Evolutionary conservation across 1,140 invertebrate species (phyloP).

Genomic region (Meloidogyne hapla): DNA sequence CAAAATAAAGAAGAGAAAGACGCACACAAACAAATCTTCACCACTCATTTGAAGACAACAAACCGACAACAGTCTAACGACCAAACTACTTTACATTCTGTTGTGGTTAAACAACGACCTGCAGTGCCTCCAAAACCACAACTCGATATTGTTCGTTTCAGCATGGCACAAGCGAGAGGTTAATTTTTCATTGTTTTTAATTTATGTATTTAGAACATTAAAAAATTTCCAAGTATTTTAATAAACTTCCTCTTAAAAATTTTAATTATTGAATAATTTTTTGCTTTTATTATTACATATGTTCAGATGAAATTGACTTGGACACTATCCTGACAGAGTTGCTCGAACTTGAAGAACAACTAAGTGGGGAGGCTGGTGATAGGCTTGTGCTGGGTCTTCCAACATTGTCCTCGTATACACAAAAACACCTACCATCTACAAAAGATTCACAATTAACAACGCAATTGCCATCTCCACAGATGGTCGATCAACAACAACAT

Average conservation of each 20-base stretch:
- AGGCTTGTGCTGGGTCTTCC: slow-evolving; percentile 49
- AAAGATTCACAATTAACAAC: neutral
- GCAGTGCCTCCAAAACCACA: slow-evolving; percentile 52
- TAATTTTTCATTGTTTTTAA: slow-evolving; percentile 4
- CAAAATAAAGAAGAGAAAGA: neutral
- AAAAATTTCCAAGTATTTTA: neutral
- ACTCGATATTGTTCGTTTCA: slow-evolving; percentile 51
- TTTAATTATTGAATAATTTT: neutral
- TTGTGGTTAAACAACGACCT: slow-evolving; percentile 14
- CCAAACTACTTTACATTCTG: neutral
- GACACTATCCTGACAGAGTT: slow-evolving; percentile 47
- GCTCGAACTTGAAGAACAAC: slow-evolving; percentile 49
- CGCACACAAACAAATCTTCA: neutral
- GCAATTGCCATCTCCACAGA: neutral
- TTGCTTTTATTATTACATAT: slow-evolving; percentile 11
- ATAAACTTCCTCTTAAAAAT: neutral
- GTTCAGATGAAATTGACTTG: slow-evolving; percentile 48
- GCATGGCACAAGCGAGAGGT: slow-evolving; percentile 57
- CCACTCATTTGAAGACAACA: neutral
- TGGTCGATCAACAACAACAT: neutral
- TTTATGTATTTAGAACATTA: slow-evolving; percentile 18
- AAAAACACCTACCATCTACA: neutral
- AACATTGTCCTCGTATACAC: slow-evolving; percentile 19
- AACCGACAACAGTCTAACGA: neutral
- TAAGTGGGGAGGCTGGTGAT: slow-evolving; percentile 42